Conservation (phyloP, 2,888 invertebrate genomes). For the Agriopis marginaria region DNA sequence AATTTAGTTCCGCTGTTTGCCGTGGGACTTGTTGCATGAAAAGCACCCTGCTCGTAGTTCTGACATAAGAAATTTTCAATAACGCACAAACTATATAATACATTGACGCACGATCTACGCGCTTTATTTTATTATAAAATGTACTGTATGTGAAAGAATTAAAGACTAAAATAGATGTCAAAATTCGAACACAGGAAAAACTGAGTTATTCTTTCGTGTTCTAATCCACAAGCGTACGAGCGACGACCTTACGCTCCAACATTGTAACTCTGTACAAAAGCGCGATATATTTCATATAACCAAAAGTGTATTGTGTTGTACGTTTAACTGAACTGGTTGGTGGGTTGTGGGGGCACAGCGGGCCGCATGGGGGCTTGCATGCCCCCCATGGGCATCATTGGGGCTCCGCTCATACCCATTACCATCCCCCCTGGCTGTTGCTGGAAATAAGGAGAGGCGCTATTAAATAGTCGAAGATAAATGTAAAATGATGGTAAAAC, state of each 20-base stretch:
- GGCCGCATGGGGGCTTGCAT: slow-evolving; percentile 76
- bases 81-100: not conserved
- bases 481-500: not conserved
- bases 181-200: not conserved
- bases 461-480: not conserved
- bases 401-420: slow-evolving; percentile 77
- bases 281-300: slow-evolving; percentile 46
- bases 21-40: too few species aligned
- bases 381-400: slow-evolving; percentile 75
- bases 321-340: slow-evolving; percentile 82
- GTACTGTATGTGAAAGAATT: not conserved
- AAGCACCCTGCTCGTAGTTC: not conserved
- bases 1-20: too few species aligned
- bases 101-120: slow-evolving; percentile 1
- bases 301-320: slow-evolving; percentile 29
- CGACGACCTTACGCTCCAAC: slow-evolving; percentile 35
- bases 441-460: slow-evolving; percentile 56
- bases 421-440: slow-evolving; percentile 82
- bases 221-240: not conserved
- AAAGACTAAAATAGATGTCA: not conserved
- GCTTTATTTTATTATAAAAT: not conserved
- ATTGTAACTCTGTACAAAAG: slow-evolving; percentile 45
- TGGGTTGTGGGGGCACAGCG: slow-evolving; percentile 72
- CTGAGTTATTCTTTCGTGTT: not conserved
- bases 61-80: not conserved